phyloP scores from a whole-genome alignment of 2,888 invertebrate genomes.

The Alentia gelatinosa region DNA sequence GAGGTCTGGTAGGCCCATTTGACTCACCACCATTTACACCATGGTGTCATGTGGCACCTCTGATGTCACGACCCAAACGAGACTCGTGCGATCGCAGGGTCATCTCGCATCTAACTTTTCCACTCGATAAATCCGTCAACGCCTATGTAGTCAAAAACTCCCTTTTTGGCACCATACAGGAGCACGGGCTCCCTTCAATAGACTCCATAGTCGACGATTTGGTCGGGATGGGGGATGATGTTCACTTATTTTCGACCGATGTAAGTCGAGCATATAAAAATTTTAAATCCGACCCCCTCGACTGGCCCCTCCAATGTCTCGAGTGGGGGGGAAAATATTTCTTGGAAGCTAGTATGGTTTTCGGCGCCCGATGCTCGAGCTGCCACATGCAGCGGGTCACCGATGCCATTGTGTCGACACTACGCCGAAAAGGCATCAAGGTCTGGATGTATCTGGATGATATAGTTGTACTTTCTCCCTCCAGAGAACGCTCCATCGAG shows the following conservation, averaged over 20 bases:
- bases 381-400: background rate
- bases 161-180: background rate
- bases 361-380: background rate
- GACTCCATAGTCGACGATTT: background rate
- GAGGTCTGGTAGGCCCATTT: background rate
- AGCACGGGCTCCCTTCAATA: background rate
- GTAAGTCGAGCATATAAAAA: background rate
- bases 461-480: background rate
- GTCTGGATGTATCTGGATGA: background rate
- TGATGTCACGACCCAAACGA: background rate
- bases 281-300: background rate
- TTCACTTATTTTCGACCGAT: background rate
- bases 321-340: background rate
- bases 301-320: background rate
- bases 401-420: background rate
- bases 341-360: background rate
- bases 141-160: background rate
- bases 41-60: background rate
- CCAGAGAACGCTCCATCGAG: background rate
- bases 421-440: background rate
- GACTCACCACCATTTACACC: background rate
- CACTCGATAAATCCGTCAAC: background rate
- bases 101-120: background rate
- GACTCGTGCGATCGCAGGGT: background rate
- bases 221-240: background rate